Conservation (phyloP, 2,797 vertebrate genomes). For the Gobionotothen gibberifrons region DNA sequence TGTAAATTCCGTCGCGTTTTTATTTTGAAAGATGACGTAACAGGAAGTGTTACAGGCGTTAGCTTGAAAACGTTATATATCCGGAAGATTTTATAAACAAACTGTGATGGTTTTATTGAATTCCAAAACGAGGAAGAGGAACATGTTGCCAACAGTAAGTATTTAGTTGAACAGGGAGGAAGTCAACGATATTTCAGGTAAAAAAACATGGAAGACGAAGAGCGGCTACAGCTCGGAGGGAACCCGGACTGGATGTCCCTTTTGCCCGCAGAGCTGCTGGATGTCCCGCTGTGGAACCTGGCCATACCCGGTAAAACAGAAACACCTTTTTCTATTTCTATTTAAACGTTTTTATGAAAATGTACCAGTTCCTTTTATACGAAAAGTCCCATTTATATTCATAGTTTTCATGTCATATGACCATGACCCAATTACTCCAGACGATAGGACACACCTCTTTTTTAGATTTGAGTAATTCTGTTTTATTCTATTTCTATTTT, state of each 20-base stretch:
- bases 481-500: no score
- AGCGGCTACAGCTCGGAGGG: background rate
- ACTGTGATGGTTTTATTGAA: accelerated
- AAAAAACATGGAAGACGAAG: slow-evolving; percentile 37
- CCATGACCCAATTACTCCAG: no score
- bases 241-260: slow-evolving; percentile 78
- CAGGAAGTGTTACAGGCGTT: background rate
- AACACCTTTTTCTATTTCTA: no score
- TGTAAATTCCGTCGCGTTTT: background rate
- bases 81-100: slow-evolving; percentile 29
- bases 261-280: slow-evolving; percentile 64
- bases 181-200: accelerated
- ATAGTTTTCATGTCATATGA: no score
- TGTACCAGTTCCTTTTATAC: no score
- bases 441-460: no score
- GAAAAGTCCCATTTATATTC: no score
- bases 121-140: background rate
- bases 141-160: background rate
- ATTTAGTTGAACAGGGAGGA: background rate
- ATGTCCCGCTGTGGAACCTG: slow-evolving; percentile 74
- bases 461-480: no score
- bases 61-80: background rate
- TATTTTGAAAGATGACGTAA: background rate
- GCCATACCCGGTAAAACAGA: slow-evolving; percentile 74
- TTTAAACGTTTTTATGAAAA: no score